Conservation (phyloP, 2,113 vertebrate species). For the Chloebia gouldiae region DNA sequence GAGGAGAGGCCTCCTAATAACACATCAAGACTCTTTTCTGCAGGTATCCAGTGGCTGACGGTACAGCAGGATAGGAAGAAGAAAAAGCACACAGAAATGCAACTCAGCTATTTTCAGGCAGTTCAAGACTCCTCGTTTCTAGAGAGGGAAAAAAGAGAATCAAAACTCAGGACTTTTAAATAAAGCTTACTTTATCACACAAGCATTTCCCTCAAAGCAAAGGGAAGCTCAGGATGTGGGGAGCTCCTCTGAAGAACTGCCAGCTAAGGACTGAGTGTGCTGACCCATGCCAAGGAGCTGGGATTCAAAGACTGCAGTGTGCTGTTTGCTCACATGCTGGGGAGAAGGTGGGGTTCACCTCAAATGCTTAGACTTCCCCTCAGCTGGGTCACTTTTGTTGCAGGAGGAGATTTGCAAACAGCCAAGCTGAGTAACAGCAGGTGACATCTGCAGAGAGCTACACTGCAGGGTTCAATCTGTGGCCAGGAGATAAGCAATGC, state of each 20-base stretch:
- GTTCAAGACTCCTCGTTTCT: not conserved
- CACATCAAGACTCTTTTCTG: not conserved
- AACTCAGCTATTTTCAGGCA: not conserved
- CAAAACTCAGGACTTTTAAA: not conserved
- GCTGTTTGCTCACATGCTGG: not conserved
- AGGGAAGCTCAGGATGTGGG: not conserved
- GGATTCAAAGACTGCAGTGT: not conserved
- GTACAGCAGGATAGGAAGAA: not conserved
- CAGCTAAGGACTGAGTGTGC: not conserved
- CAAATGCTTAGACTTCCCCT: not conserved
- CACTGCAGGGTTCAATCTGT: not conserved
- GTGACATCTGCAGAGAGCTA: not conserved
- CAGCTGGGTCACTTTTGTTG: not conserved
- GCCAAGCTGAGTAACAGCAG: not conserved
- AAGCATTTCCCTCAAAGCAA: not conserved
- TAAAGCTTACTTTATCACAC: not conserved
- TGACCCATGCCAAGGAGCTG: not conserved
- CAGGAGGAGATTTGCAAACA: not conserved
- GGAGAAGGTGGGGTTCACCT: not conserved
- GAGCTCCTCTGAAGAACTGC: not conserved
- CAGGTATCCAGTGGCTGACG: not conserved
- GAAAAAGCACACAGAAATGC: not conserved
- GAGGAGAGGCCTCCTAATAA: not conserved
- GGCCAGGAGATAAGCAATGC: slow-evolving; percentile 2
- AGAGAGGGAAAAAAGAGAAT: not conserved